Base-by-base conservation (phyloP, 2,888 invertebrate species). In the Taenaris catops region DNA sequence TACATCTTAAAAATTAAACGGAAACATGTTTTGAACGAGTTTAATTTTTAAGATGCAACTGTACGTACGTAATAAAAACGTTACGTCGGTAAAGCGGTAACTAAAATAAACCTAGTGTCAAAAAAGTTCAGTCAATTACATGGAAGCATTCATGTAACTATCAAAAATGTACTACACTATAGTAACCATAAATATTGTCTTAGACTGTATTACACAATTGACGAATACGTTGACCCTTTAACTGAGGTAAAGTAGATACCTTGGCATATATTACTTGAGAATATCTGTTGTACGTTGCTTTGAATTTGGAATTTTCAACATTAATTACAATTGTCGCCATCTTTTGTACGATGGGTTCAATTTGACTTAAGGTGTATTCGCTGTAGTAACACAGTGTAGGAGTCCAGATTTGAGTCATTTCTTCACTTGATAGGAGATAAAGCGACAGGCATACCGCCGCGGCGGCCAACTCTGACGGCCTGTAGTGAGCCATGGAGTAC, bases 381-480 rank as follows among this genome's bases (percentile, higher is more conserved):
- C 96, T 93, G 68, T 96, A 96, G 69, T 92, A 91, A 3, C 80
- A 78, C 38, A 98, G 69, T 0, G 93, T 93, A 6, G 90, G 88
- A 1, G 91, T 93, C 97, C 96, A 96, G 19, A 79, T 65, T 0
- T 70, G 91, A 48, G 72, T 73, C 42, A 59, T 64, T 42, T 28
- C 72, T 63, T 49, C 86, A 57, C 78, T 87, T 52, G 89, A 84
- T 9, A 94, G 83, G 8, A 90, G 56, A 35, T 80, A 67, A 0
- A 88, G 63, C 1, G 96, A 90, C 4, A 96, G 86, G 64, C 93
- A 95, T 35, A 95, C 87, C 3, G 96, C 92, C 2, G 94, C 92
- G 4, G 94, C 95, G 21, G 96, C 94, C 37, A 96, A 87, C 52
- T 94, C 88, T 0, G 98, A 98, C 0, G 98, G 97, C 40, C 89